These are phyloP conservation scores for Toxostoma redivivum DNA, from an alignment of 2,113 vertebrate genomes.

Conservation along the genomic window DNA sequence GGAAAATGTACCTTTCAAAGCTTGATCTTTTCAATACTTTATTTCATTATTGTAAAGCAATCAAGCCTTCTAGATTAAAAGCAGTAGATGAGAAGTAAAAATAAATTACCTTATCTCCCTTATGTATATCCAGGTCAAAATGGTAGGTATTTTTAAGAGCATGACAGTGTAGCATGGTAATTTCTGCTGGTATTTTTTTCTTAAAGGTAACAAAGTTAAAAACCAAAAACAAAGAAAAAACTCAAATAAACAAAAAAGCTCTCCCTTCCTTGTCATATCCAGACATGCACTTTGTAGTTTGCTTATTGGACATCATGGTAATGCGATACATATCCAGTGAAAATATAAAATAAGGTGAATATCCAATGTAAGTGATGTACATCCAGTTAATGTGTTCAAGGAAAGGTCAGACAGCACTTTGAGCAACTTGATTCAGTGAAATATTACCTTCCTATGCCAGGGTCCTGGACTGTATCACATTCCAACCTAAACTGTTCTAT, in stretches of 20 bases:
- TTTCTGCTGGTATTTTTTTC: not conserved
- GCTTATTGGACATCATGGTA: not conserved
- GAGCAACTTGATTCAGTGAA: not conserved
- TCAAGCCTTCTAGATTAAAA: not conserved
- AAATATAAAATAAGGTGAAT: not conserved
- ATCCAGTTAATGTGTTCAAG: not conserved
- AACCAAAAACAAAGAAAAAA: not conserved
- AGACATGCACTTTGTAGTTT: not conserved
- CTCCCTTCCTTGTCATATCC: not conserved
- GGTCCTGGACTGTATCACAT: not conserved
- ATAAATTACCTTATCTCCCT: not conserved
- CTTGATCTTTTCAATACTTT: not conserved
- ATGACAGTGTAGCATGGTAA: not conserved
- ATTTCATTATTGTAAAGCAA: not conserved
- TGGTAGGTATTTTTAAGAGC: not conserved
- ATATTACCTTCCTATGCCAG: not conserved
- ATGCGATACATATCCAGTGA: not conserved
- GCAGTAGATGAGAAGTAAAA: not conserved
- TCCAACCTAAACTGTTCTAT: not conserved
- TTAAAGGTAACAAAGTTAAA: not conserved
- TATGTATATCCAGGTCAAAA: not conserved
- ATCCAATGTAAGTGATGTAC: not conserved
- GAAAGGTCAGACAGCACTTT: not conserved
- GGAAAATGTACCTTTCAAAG: not conserved
- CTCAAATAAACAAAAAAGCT: not conserved